Evolutionary conservation across 2,888 invertebrate genomes (phyloP), one percentile per base, ranked within the genome.

Genomic region (Ophraella communa): DNA sequence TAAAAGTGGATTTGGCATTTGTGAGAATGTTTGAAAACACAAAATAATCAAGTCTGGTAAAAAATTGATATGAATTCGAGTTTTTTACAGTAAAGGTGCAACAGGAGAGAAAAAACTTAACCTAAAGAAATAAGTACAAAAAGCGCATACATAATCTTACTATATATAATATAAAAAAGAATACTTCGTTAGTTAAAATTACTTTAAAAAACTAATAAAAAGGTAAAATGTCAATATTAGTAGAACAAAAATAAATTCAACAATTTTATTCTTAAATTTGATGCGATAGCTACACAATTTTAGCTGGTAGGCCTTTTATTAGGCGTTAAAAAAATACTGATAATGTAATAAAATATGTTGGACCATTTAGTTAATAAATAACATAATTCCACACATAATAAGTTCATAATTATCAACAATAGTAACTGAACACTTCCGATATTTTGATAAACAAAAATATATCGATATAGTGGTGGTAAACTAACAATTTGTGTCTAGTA

Each of bases 61-160:
- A 73, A 73, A 73, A 67, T 76, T 76, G 77, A 77, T 77, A 77
- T 77, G 77, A 73, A 39, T 39, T 71, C 61, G 67, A 70, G 44
- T 67, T 71, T 66, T 69, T 70, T 70, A 68, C 68, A 68, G 63
- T 62, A 66, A 69, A 64, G 68, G 65, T 60, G 59, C 59, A 65
- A 64, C 58, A 62, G 62, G 58, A 55, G 60, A 52, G 39, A 62
- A 65, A 65, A 65, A 66, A 63, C 64, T 63, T 64, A 62, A 21
- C 67, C 69, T 69, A 66, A 54, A 58, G 70, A 71, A 63, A 71
- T 73, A 74, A 74, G 73, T 74, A 74, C 72, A 73, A 70, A 74
- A 69, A 71, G 68, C 69, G 67, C 61, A 53, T 61, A 57, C 27
- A 42, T 27, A 59, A n/a, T 23, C 27, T n/a, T n/a, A n/a, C n/a